Evolutionary conservation across 2,888 invertebrate species (phyloP), one percentile per base, ranked within the genome.

Genomic region (Acronicta aceris): DNA sequence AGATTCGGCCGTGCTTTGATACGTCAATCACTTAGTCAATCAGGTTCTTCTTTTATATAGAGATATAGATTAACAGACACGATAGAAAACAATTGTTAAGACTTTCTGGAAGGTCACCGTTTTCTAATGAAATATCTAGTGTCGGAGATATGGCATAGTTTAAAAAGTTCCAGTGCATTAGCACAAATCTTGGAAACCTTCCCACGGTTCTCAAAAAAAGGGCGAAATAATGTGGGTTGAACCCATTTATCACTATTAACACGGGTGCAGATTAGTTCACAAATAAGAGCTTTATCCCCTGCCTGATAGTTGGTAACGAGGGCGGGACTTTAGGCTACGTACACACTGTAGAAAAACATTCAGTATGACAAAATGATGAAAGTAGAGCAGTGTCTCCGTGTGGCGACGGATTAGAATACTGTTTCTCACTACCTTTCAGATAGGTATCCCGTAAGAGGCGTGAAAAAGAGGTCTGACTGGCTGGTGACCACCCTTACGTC

Each of bases 301-400:
- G 53, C 56, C 72, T 72, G 83, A 81, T 83, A 86, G 82, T 83
- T 83, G 78, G 71, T 88, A 88, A 86, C 81, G 84, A 87, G 85
- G 70, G 61, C 68, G 57, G 7, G 47, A 40, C 15, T 38, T 81
- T 69, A 79, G 60, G 79, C 51, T 6, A 38, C 33, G 67, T 68
- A 46, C 67, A 85, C 65, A 73, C 57, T 48, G 36, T 17, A 3
- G 38, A 38, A n/a, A 13, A 38, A 38, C 36, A n/a, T n/a, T 13
- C 8, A 2, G 5, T 13, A 36, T 12, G 36, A 13, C 13, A 5
- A 13, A 36, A 36, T 13, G 13, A n/a, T n/a, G n/a, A n/a, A n/a
- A n/a, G n/a, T n/a, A n/a, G n/a, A n/a, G n/a, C n/a, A n/a, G n/a
- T n/a, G n/a, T n/a, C n/a, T n/a, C n/a, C n/a, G n/a, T n/a, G n/a